Conservation (phyloP, 2,113 vertebrate species). For the Naja naja region DNA sequence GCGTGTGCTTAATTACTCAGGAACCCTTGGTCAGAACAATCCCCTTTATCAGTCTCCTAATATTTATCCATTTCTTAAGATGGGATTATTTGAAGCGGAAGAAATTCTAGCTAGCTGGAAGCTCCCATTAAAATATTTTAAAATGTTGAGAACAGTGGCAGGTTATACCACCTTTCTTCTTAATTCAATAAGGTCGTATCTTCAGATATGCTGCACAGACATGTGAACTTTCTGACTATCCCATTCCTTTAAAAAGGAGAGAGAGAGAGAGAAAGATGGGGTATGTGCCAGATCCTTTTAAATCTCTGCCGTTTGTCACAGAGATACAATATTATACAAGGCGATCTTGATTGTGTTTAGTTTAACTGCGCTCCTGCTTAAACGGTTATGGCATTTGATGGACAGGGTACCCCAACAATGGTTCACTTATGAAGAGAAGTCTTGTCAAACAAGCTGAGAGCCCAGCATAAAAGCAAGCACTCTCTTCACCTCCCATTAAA, state of each 20-base stretch:
- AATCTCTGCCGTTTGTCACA: conserved; percentile 17
- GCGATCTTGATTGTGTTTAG: conserved; percentile 39
- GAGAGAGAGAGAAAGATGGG: neutral
- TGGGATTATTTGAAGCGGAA: conserved; percentile 57
- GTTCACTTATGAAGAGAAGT: conserved; percentile 58
- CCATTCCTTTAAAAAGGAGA: neutral
- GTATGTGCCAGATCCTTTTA: neutral
- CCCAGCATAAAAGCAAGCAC: conserved; percentile 58
- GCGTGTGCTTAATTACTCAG: too few relatives aligned
- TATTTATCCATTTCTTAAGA: conserved; percentile 61
- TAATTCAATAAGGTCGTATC: conserved; percentile 33
- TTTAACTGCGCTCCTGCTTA: conserved; percentile 27
- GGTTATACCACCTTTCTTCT: conserved; percentile 33
- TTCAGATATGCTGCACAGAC: neutral
- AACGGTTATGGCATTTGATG: conserved; percentile 39
- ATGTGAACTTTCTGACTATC: neutral
- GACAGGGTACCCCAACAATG: conserved; percentile 59
- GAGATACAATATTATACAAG: rapidly evolving
- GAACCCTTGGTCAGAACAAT: too few relatives aligned
- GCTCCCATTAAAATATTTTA: neutral
- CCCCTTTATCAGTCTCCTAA: conserved; percentile 61
- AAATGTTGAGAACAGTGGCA: neutral
- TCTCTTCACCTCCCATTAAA: conserved; percentile 61
- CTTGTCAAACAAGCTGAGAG: conserved; percentile 65
- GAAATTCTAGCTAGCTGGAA: conserved; percentile 3